Percentiles rank a stretch among this genome's conserved stretches.
phyloP scores from a whole-genome alignment of 35 echinoderm and acorn worm genomes.

The Ophioderma brevispina region DNA sequence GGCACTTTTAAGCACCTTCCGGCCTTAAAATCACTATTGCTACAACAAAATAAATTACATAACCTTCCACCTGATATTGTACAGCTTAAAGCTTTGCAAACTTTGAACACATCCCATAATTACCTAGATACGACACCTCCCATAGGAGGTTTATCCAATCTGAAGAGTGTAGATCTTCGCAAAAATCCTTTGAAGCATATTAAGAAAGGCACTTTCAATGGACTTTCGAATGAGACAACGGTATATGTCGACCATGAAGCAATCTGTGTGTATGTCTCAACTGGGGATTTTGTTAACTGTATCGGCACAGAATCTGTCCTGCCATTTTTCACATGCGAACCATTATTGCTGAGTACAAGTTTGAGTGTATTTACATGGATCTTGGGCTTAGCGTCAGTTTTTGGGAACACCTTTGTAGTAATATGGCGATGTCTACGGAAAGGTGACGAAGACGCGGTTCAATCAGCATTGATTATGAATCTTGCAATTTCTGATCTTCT shows the following conservation, averaged over 20 bases:
- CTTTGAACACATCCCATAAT: not conserved
- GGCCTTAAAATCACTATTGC: not conserved
- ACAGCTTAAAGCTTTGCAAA: not conserved
- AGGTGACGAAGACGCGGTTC: not conserved
- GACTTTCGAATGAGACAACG: not conserved
- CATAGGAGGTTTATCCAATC: not conserved
- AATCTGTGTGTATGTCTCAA: not conserved
- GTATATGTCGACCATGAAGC: not conserved
- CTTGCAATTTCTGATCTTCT: conserved; percentile 71
- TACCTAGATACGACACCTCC: not conserved
- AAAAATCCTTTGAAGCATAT: not conserved
- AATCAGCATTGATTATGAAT: conserved; percentile 48
- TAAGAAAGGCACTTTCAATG: not conserved
- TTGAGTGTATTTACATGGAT: conserved; percentile 18
- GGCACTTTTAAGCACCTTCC: not conserved
- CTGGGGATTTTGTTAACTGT: not conserved
- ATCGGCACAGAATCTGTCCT: not conserved
- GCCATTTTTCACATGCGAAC: not conserved
- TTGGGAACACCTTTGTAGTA: conserved; percentile 26
- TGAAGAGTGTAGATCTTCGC: not conserved
- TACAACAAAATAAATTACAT: not conserved
- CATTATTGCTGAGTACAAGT: not conserved
- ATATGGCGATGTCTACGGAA: not conserved
- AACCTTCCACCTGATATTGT: not conserved
- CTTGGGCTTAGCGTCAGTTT: not conserved